A percentile compares a stretch with the other conserved stretches of the same genome.
phyloP scores from a whole-genome alignment of 1,140 invertebrate species.

The Fopius arisanus region DNA sequence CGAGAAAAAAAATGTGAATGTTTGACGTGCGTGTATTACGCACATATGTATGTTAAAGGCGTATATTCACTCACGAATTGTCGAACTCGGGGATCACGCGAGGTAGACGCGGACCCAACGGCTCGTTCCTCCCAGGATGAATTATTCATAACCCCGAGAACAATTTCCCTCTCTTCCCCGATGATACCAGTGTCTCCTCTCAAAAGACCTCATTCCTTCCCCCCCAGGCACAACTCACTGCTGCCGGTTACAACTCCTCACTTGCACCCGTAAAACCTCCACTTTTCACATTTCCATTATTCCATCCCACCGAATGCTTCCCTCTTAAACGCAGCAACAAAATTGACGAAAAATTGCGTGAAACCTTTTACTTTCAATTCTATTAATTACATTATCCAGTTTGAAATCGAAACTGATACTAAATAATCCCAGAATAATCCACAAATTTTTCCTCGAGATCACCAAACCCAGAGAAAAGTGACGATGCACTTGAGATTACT shows the following conservation, averaged over 20 bases:
- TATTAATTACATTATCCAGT: no score
- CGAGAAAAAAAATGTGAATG: background rate
- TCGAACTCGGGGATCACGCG: slow-evolving; percentile 46
- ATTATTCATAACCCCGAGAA: slow-evolving; percentile 54
- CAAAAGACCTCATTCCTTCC: background rate
- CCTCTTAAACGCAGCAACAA: slow-evolving; percentile 31
- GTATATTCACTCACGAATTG: slow-evolving; percentile 23
- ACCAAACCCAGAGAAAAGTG: background rate
- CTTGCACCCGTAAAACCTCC: slow-evolving; percentile 37
- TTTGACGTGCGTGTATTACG: background rate
- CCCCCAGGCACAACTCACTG: slow-evolving; percentile 8
- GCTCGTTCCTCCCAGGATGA: slow-evolving; percentile 48
- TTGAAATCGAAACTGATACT: no score
- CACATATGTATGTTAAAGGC: slow-evolving; percentile 18
- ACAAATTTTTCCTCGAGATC: no score
- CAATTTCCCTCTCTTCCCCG: slow-evolving; percentile 28
- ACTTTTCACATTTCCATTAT: slow-evolving; percentile 18
- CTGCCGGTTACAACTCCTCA: slow-evolving; percentile 32
- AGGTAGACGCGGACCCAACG: slow-evolving; percentile 52
- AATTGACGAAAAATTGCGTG: no score
- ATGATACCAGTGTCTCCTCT: background rate
- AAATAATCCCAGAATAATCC: no score
- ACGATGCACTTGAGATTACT: background rate
- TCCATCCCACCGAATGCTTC: background rate
- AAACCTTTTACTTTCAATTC: no score